Base-by-base conservation (phyloP, 2,888 invertebrate genomes). In the Rhagophthalmus giganteus region DNA sequence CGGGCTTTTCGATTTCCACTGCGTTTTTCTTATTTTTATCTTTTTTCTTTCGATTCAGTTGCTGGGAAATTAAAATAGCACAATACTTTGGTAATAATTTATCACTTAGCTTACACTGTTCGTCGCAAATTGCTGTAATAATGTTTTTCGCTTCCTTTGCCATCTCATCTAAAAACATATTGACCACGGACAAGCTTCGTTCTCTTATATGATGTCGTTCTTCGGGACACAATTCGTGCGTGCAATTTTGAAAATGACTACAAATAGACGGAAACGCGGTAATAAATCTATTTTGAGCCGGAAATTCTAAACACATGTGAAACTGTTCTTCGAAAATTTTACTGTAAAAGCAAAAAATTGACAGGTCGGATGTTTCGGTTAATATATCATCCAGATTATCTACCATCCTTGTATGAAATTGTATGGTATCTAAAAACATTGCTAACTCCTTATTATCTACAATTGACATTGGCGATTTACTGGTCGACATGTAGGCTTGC, bases 71-170 rank as follows among this genome's bases (percentile, higher is more conserved):
- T 13, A 92, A 82, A 65, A 90, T 86, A 4, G 95, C 95, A 74
- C 95, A 95, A 75, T 97, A 94, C 73, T 97, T 97, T 1, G 97
- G 95, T 56, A 97, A 76, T 12, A 98, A 76, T 74, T 93, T 92
- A 70, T 98, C 96, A 66, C 94, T 92, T 84, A 99, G 88, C 58
- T 90, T 90, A 72, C 97, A 95, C 69, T 99, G 98, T 68, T 98
- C 96, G 74, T 99, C 97, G 77, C 97, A 97, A 66, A 99, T 94
- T 2, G 96, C 94, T 1, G 96, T 96, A 32, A 99, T 95, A 26
- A 99, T 97, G 72, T 97, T 97, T 74, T 97, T 96, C 0, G 95
- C 95, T 74, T 98, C 97, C 74, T 96, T 96, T 0, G 97, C 94
- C 92, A 99, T 97, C 78, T 99, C 97, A 72, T 99, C 98, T 45